Evolutionary conservation across 2,888 invertebrate genomes (phyloP).

Genomic region (Melieria picta): DNA sequence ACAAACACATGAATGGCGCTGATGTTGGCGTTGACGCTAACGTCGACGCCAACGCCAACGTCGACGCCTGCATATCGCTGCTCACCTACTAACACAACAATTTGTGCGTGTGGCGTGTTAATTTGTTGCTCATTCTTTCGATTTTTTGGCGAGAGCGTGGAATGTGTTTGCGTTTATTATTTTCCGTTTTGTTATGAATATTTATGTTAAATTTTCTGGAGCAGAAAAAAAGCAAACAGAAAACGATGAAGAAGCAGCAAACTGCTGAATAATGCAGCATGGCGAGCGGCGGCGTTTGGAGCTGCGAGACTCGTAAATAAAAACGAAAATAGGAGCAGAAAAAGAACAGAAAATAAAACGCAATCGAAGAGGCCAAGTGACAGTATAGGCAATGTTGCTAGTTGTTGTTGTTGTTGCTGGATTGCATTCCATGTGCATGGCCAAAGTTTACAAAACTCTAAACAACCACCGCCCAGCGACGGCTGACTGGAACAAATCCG

Average conservation of each 20-base stretch:
- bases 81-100: neutral
- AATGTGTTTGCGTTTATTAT: neutral
- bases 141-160: neutral
- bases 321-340: neutral
- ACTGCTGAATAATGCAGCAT: neutral
- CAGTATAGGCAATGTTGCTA: no score
- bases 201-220: constrained; percentile 22
- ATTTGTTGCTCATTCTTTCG: neutral
- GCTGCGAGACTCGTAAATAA: neutral
- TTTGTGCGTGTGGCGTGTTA: neutral
- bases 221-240: constrained; percentile 5
- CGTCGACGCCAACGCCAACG: neutral
- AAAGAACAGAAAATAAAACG: no score
- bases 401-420: no score
- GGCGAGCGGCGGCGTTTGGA: neutral
- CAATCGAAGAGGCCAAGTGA: no score
- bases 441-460: neutral
- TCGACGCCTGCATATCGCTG: neutral
- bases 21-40: neutral
- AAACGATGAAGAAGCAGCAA: neutral
- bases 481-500: neutral
- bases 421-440: no score
- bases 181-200: constrained; percentile 3
- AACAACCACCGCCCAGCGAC: neutral
- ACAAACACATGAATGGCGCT: neutral